Base-by-base conservation (phyloP, 2,888 invertebrate genomes). In the Calephelis perditalis region DNA sequence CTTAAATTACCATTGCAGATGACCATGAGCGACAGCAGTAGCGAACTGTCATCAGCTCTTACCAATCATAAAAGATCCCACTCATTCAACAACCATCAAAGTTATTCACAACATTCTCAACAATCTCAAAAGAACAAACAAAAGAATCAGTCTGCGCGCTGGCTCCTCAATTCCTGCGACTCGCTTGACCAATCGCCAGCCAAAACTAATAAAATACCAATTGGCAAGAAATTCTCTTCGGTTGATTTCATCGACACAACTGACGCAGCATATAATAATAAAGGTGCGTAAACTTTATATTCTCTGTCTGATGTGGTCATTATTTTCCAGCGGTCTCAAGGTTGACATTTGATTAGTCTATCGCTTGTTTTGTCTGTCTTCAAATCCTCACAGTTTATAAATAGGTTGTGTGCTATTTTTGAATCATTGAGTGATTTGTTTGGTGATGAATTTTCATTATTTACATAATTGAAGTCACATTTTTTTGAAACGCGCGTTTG, bases 1-100 rank as follows among this genome's bases (percentile, higher is more conserved):
- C 2, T 58, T 36, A 36, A n/a, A 47, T 43, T 43, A 45, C 67
- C 71, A 68, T 74, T 69, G 71, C 88, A 94, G 94, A 94, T 94
- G 93, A 93, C 94, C 77, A 92, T 93, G 77, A 83, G 86, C 89
- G 86, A 91, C 86, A 85, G 91, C 84, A 86, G 90, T 87, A 84
- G 82, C 76, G 89, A 91, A 76, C 72, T 89, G 69, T 82, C 86
- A 76, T 86, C 91, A 72, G 85, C 86, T 71, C 82, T 89, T 69
- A 92, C 91, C 81, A 93, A 90, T 91, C 94, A 92, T 91, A 94
- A 92, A 92, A 92, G 91, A 92, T 94, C 91, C 91, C 94, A 91
- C 73, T 93, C 94, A 79, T 92, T 93, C 91, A 93, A 93, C 85
- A 93, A 93, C 82, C 93, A 93, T 83, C 92, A 93, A 88, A 93